phyloP scores from a whole-genome alignment of 1,140 invertebrate genomes.

The Linepithema humile region DNA sequence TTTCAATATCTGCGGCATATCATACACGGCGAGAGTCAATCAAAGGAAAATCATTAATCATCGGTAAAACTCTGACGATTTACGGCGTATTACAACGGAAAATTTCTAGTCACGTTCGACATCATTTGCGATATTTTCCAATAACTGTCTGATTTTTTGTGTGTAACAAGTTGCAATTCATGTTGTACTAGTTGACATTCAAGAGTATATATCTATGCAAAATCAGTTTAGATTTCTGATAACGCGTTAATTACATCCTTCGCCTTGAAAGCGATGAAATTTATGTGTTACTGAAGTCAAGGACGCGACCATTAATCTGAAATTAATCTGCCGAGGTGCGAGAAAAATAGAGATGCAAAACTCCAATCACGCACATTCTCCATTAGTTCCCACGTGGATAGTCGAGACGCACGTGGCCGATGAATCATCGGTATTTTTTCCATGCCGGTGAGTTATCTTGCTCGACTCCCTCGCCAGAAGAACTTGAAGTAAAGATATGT shows the following conservation, averaged over 20 bases:
- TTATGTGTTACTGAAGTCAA: slow-evolving; percentile 1
- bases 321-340: neutral
- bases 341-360: slow-evolving; percentile 12
- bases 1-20: neutral
- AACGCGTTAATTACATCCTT: neutral
- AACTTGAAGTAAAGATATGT: slow-evolving; percentile 18
- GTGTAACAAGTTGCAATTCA: slow-evolving; percentile 21
- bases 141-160: neutral
- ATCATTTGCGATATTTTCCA: neutral
- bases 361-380: slow-evolving; percentile 5
- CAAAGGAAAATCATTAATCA: neutral
- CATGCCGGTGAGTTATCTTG: slow-evolving; percentile 1
- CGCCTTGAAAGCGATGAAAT: slow-evolving; percentile 22
- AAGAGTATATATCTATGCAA: neutral
- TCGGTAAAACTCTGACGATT: slow-evolving; percentile 7
- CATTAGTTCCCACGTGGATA: slow-evolving; percentile 11
- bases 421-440: slow-evolving; percentile 34
- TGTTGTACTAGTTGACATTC: neutral
- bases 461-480: neutral
- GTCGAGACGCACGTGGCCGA: slow-evolving; percentile 1
- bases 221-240: neutral
- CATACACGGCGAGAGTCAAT: neutral
- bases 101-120: neutral
- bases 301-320: slow-evolving; percentile 12
- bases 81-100: neutral